Conservation (phyloP, 2,113 vertebrate genomes). For the Argyrosomus japonicus region DNA sequence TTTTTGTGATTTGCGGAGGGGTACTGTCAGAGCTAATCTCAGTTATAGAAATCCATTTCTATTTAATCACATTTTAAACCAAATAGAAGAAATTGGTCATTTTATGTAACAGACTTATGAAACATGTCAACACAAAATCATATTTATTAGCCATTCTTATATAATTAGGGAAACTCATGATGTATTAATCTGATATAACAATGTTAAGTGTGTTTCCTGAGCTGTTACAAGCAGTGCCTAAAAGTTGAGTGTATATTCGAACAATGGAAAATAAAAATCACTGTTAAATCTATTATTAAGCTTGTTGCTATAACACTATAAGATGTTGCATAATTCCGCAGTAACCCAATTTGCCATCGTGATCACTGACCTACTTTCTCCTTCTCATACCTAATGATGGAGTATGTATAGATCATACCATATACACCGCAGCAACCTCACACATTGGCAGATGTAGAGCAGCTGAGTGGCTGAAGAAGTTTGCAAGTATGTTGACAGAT, state of each 20-base stretch:
- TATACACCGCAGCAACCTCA: background rate
- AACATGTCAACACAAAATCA: background rate
- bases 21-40: background rate
- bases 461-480: constrained; percentile 29
- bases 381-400: background rate
- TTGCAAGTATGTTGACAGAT: constrained; percentile 55
- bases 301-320: background rate
- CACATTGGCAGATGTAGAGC: background rate
- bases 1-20: background rate
- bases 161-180: no score
- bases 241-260: background rate
- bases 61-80: background rate
- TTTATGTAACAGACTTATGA: background rate
- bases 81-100: background rate
- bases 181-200: no score
- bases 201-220: no score
- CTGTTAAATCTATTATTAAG: no score
- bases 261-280: background rate
- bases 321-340: background rate
- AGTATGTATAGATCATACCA: constrained; percentile 8
- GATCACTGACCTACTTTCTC: constrained; percentile 10
- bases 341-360: background rate
- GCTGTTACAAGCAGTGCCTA: background rate
- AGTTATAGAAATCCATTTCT: background rate
- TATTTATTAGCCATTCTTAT: background rate